Percentiles rank a stretch among this genome's conserved stretches.
These are phyloP conservation scores for Hoplostethus atlanticus DNA, from an alignment of 2,797 vertebrate species.

Conservation along the genomic window DNA sequence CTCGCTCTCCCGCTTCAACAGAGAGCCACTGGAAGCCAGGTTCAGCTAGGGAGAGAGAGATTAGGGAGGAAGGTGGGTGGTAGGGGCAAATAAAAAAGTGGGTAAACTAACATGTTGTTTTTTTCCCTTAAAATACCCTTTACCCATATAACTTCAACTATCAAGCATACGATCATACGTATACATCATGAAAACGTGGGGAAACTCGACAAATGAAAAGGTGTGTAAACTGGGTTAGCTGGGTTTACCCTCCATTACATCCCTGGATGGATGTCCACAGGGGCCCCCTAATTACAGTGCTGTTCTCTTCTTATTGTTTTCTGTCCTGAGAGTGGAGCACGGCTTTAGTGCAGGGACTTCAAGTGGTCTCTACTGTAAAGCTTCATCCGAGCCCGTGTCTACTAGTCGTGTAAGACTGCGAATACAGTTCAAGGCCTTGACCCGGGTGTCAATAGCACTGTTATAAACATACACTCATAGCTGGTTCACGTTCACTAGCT, in stretches of 20 bases:
- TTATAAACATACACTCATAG: neutral
- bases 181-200: neutral
- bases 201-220: neutral
- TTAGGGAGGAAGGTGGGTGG: no score
- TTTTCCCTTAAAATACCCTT: no score
- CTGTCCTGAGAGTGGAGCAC: neutral
- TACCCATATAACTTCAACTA: no score
- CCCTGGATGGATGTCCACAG: no score
- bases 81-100: neutral
- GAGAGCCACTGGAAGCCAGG: conserved; percentile 91
- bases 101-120: neutral
- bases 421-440: neutral
- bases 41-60: conserved; percentile 84
- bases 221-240: neutral
- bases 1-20: conserved; percentile 95
- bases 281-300: no score
- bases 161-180: neutral
- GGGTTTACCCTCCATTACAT: neutral
- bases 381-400: neutral
- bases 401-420: neutral
- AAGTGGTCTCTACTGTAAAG: neutral
- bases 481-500: neutral
- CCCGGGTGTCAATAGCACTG: neutral
- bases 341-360: conserved; percentile 7
- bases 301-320: neutral